phyloP scores from a whole-genome alignment of 1,140 invertebrate genomes.

The Macrostomum lignano region DNA sequence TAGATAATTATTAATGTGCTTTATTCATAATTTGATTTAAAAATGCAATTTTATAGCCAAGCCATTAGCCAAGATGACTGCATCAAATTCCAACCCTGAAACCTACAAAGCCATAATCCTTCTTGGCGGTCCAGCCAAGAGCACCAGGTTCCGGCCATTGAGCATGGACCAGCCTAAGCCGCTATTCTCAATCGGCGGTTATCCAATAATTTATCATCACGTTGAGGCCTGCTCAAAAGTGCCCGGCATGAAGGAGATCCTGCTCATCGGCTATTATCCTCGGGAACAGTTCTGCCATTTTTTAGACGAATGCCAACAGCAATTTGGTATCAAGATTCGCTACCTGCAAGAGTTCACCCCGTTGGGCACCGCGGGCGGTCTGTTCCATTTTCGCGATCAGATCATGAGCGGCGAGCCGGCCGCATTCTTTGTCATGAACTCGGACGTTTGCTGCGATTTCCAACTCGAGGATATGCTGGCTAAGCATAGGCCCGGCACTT shows the following conservation, averaged over 20 bases:
- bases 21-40: too few relatives aligned
- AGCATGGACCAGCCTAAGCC: slow-evolving; percentile 86
- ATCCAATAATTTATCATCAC: slow-evolving; percentile 61
- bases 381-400: slow-evolving; percentile 87
- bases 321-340: slow-evolving; percentile 49
- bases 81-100: too few relatives aligned
- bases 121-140: slow-evolving; percentile 38
- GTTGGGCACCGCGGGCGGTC: slow-evolving; percentile 73
- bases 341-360: slow-evolving; percentile 82
- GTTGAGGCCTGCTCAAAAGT: slow-evolving; percentile 64
- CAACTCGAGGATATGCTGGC: slow-evolving; percentile 53
- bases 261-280: slow-evolving; percentile 68
- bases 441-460: slow-evolving; percentile 89
- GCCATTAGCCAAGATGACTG: too few relatives aligned
- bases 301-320: slow-evolving; percentile 39
- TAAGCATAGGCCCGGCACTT: slow-evolving; percentile 39
- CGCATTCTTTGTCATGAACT: slow-evolving; percentile 78
- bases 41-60: too few relatives aligned
- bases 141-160: slow-evolving; percentile 57
- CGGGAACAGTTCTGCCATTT: slow-evolving; percentile 45
- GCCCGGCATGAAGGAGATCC: slow-evolving; percentile 51
- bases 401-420: slow-evolving; percentile 59
- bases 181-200: slow-evolving; percentile 72
- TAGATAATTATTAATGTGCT: too few relatives aligned
- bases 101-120: slow-evolving; percentile 39